Base-by-base conservation (phyloP, 2,888 invertebrate genomes). In the Lamproptera curius region DNA sequence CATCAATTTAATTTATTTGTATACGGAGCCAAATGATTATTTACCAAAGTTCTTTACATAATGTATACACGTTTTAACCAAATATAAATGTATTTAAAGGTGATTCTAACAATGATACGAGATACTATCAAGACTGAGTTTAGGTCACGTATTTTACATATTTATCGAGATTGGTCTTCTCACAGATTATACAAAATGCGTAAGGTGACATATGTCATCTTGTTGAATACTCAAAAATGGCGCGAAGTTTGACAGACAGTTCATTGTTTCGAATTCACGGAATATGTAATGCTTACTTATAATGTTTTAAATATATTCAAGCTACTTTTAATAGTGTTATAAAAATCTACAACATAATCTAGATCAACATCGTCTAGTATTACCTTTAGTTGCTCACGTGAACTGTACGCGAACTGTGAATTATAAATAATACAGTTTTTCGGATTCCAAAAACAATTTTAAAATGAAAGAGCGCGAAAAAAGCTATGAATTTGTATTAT, bases 101-200 rank as follows among this genome's bases (percentile, higher is more conserved):
- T 31, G 31, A 31, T 31, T 31, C 13, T 31, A 31, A 31, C 31
- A 31, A 31, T 31, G 31, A 31, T 31, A 31, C 31, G n/a, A 31
- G 16, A 17, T 17, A 37, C 6, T n/a, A 37, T 37, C 17, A 37
- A 37, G 37, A 37, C 37, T 37, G 37, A 37, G 20, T 37, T 35
- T 16, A 16, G 15, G 15, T 35, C 16, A 16, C 10, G 10, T 15
- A 36, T 17, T 37, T 11, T 11, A 37, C 17, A 37, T 17, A 17
- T 31, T 11, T 31, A 37, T 17, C 17, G 16, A 17, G 11, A 10
- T 2, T n/a, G 16, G 31, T 31, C 31, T 31, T 11, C 11, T 31
- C 31, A 31, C 31, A 11, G 11, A 31, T n/a, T 31, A 13, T 31
- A 31, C 11, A 31, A 31, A 31, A 31, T 28, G 28, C 28, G n/a